Percentiles rank a stretch among this genome's conserved stretches.
These are phyloP conservation scores for Leptopilina myrica DNA, from an alignment of 2,888 invertebrate genomes.

Conservation along the genomic window DNA sequence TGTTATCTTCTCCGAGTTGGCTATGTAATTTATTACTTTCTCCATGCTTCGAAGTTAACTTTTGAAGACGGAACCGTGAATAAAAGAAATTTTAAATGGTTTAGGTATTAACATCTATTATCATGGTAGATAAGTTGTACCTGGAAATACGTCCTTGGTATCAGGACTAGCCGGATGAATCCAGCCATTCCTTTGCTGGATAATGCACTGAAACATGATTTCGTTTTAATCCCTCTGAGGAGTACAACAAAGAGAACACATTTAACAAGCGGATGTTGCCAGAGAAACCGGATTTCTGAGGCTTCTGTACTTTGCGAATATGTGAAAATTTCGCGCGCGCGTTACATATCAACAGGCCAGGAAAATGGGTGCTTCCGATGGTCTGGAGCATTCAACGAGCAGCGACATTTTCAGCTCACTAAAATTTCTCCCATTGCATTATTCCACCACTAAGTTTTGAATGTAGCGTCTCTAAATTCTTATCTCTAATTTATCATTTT, in stretches of 20 bases:
- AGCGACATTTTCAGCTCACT: not conserved
- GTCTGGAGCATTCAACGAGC: not conserved
- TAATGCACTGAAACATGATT: slow-evolving; percentile 89
- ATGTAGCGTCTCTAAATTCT: not conserved
- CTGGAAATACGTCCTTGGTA: slow-evolving; percentile 86
- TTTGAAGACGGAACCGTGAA: too few species aligned
- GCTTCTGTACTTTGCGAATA: not conserved
- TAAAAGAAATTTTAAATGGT: too few species aligned
- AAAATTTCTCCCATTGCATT: not conserved
- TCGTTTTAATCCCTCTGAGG: slow-evolving; percentile 17
- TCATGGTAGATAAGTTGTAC: slow-evolving; percentile 74
- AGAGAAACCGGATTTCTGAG: not conserved
- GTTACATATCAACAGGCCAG: slow-evolving; percentile 18
- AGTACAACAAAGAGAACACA: not conserved
- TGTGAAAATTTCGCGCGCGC: not conserved
- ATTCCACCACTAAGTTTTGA: not conserved
- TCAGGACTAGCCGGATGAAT: slow-evolving; percentile 84
- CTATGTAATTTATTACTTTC: too few species aligned
- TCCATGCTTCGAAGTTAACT: too few species aligned
- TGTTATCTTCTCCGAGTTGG: too few species aligned
- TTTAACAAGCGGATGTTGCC: slow-evolving; percentile 11
- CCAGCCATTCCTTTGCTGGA: slow-evolving; percentile 88
- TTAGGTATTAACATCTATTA: too few species aligned
- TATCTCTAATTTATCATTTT: not conserved
- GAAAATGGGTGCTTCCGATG: slow-evolving; percentile 1